These are phyloP conservation scores for Misgurnus anguillicaudatus DNA, from an alignment of 2,113 vertebrate genomes.

Conservation along the genomic window DNA sequence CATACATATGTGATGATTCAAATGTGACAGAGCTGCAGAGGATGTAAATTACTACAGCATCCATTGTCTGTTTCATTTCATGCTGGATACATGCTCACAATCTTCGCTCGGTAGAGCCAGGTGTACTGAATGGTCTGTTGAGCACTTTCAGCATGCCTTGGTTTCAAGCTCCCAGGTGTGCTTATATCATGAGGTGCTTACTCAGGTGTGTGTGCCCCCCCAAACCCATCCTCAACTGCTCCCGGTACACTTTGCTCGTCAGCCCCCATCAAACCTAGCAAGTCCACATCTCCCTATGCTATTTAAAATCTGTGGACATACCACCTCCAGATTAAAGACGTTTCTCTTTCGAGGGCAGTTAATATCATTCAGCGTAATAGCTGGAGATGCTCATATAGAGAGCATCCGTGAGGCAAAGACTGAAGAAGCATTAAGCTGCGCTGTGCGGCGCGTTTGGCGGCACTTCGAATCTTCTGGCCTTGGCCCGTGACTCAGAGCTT, in stretches of 20 bases:
- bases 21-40: background rate
- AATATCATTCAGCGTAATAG: conserved; percentile 11
- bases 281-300: background rate
- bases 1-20: background rate
- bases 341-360: background rate
- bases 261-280: background rate
- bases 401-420: background rate
- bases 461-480: conserved; percentile 30
- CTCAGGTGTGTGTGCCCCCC: conserved; percentile 32
- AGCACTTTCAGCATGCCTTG: background rate
- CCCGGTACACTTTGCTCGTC: background rate
- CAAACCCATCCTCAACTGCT: background rate
- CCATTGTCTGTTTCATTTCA: conserved; percentile 28
- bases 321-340: background rate
- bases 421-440: conserved; percentile 10
- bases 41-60: background rate
- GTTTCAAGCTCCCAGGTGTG: conserved; percentile 36
- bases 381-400: background rate
- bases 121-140: conserved; percentile 36
- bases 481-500: conserved; percentile 53
- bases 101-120: conserved; percentile 20
- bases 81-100: background rate
- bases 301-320: background rate
- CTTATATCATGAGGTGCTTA: conserved; percentile 48
- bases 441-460: background rate